A percentile compares a stretch with the other conserved stretches of the same genome.
Conservation (phyloP, 2,888 invertebrate species). For the Nezara viridula region DNA sequence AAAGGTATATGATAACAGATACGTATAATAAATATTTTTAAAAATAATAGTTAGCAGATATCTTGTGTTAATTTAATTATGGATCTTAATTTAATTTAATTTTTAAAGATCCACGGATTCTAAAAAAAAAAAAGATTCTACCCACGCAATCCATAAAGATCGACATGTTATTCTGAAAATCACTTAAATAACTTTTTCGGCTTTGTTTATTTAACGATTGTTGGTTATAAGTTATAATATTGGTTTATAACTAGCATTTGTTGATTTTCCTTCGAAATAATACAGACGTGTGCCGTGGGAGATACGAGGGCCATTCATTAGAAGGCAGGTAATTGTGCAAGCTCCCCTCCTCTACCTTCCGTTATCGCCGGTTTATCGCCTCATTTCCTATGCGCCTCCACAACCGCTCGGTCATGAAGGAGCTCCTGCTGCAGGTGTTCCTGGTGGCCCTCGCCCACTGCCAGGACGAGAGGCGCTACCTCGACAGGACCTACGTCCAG, state of each 20-base stretch:
- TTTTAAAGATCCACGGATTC: too few species aligned
- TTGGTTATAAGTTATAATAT: too few species aligned
- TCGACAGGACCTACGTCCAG: constrained; percentile 3
- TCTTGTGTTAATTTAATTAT: too few species aligned
- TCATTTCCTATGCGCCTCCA: background rate
- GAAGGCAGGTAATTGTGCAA: constrained; percentile 49
- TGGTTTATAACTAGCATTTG: background rate
- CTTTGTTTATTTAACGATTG: too few species aligned
- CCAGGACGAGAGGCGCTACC: constrained; percentile 58
- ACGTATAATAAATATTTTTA: too few species aligned
- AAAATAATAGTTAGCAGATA: too few species aligned
- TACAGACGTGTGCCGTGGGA: background rate
- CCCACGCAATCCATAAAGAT: too few species aligned
- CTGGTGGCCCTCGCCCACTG: constrained; percentile 14
- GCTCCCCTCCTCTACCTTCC: background rate
- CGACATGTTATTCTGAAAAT: too few species aligned
- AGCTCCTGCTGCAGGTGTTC: constrained; percentile 17
- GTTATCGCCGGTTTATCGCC: constrained; percentile 39
- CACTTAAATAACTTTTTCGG: too few species aligned
- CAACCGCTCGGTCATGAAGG: constrained; percentile 38
- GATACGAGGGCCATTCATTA: constrained; percentile 21
- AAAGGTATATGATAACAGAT: too few species aligned
- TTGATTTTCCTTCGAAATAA: background rate
- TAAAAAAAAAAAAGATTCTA: too few species aligned
- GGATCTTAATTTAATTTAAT: too few species aligned